phyloP scores from a whole-genome alignment of 2,888 invertebrate species.

The Cosmia trapezina region DNA sequence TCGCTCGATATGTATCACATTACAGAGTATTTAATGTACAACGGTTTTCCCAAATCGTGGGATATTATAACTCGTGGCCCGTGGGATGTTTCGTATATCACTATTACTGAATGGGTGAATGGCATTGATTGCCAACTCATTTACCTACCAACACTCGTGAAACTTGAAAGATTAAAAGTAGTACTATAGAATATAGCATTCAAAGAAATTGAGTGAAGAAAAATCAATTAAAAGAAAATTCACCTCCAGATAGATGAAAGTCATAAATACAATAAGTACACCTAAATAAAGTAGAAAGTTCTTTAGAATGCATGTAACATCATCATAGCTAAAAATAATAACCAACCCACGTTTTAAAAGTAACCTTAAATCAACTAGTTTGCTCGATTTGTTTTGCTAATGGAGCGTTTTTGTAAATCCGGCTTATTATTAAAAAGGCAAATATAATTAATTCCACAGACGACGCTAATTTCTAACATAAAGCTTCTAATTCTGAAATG shows the following conservation, averaged over 20 bases:
- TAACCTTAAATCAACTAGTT: conserved; percentile 40
- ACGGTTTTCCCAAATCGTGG: conserved; percentile 1
- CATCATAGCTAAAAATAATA: conserved; percentile 41
- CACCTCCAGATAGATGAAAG: not conserved
- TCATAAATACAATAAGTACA: not conserved
- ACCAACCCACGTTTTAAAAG: conserved; percentile 21
- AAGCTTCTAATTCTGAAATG: not conserved
- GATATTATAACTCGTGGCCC: not conserved
- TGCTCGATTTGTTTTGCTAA: conserved; percentile 26
- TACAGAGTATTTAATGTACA: not conserved
- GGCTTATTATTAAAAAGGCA: conserved; percentile 16
- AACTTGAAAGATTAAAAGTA: not conserved
- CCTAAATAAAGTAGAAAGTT: not conserved
- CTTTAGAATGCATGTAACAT: conserved; percentile 25
- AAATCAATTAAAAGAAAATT: not conserved
- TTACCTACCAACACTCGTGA: not conserved
- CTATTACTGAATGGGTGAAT: not conserved
- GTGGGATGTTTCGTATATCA: not conserved
- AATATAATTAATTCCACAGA: conserved; percentile 15
- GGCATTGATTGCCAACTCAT: not conserved
- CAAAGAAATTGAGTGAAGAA: not conserved
- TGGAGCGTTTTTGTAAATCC: conserved; percentile 10
- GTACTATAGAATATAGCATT: no score
- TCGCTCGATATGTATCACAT: not conserved
- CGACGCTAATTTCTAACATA: not conserved